Evolutionary conservation across 1,140 invertebrate genomes (phyloP).

Genomic region (Caerostris darwini): DNA sequence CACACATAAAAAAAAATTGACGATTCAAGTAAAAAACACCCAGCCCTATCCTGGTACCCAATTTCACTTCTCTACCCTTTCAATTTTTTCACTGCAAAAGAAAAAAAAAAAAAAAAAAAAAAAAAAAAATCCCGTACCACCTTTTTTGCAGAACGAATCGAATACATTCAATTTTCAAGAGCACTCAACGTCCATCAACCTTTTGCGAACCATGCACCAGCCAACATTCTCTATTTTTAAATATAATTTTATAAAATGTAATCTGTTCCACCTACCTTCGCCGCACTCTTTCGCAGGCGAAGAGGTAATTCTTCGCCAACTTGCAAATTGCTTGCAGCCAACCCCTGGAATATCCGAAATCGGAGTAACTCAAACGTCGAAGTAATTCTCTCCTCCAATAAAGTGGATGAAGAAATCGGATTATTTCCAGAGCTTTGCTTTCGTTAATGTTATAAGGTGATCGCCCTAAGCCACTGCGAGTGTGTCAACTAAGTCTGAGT

Average conservation of each 20-base stretch:
- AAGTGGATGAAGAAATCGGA: slow-evolving; percentile 40
- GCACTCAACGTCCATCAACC: too few relatives aligned
- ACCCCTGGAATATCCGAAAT: not conserved
- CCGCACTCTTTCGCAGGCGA: too few relatives aligned
- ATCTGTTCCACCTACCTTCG: not conserved
- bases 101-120: too few relatives aligned
- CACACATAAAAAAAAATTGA: too few relatives aligned
- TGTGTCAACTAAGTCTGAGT: not conserved
- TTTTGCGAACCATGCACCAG: too few relatives aligned
- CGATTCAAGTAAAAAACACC: too few relatives aligned
- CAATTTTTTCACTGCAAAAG: too few relatives aligned
- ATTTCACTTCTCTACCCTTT: too few relatives aligned
- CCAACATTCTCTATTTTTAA: not conserved
- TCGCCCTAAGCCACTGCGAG: not conserved
- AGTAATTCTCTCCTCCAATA: not conserved
- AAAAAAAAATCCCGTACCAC: too few relatives aligned
- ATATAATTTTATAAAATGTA: not conserved
- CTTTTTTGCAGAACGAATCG: too few relatives aligned
- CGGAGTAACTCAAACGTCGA: not conserved
- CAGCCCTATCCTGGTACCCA: too few relatives aligned
- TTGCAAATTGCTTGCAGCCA: not conserved
- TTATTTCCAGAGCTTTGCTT: slow-evolving; percentile 27
- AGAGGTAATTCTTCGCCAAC: not conserved
- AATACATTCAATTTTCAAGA: too few relatives aligned
- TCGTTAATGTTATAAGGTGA: slow-evolving; percentile 16